Percentiles rank a stretch among this genome's conserved stretches.
These are phyloP conservation scores for Euzetes globulus DNA, from an alignment of 2,888 invertebrate species.

Conservation along the genomic window DNA sequence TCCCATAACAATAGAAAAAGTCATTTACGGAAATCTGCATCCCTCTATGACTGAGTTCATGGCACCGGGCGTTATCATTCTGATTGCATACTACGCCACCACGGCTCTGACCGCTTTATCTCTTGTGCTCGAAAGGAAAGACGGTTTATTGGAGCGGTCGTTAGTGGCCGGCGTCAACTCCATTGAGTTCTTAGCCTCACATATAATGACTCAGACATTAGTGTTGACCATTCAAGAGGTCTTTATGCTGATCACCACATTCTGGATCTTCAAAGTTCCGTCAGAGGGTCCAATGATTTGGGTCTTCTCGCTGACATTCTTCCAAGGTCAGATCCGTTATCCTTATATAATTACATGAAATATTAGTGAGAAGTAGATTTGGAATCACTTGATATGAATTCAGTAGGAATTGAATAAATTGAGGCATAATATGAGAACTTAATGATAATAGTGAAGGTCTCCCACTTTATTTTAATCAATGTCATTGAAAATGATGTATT, in stretches of 20 bases:
- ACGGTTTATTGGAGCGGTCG: conserved; percentile 81
- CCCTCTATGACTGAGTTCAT: conserved; percentile 69
- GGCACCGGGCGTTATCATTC: conserved; percentile 87
- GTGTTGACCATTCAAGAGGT: conserved; percentile 83
- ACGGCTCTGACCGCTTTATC: conserved; percentile 88
- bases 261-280: conserved; percentile 78
- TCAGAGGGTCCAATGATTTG: conserved; percentile 77
- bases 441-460: too few relatives aligned
- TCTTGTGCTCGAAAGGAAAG: conserved; percentile 80
- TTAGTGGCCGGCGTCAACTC: conserved; percentile 89
- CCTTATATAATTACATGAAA: too few relatives aligned
- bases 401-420: too few relatives aligned
- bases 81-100: conserved; percentile 92
- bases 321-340: conserved; percentile 60
- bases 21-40: conserved; percentile 52
- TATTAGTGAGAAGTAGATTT: too few relatives aligned
- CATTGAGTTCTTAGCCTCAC: conserved; percentile 83
- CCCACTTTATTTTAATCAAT: too few relatives aligned
- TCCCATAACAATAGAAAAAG: conserved; percentile 34
- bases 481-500: too few relatives aligned
- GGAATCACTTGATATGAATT: too few relatives aligned
- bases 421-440: too few relatives aligned
- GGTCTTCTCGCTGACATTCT: conserved; percentile 73
- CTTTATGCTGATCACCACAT: conserved; percentile 76
- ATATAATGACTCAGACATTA: conserved; percentile 87